A percentile compares a stretch with the other conserved stretches of the same genome.
Conservation (phyloP, 2,888 invertebrate species). For the Clitarchus hookeri region DNA sequence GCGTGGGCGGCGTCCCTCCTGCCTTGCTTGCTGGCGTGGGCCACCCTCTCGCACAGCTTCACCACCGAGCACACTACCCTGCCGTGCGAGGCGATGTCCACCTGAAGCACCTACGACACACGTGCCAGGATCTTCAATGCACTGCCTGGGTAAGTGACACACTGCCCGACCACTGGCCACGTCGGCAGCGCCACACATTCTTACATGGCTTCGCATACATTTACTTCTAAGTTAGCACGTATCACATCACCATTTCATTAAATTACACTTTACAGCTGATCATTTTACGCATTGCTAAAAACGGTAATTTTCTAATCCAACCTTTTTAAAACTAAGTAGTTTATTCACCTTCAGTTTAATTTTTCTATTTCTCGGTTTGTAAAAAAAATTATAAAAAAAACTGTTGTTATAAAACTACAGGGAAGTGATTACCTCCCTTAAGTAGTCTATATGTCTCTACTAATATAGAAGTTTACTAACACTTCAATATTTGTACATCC, state of each 20-base stretch:
- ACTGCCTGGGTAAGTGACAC: background rate
- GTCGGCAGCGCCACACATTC: too few relatives aligned
- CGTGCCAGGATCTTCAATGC: slow-evolving; percentile 38
- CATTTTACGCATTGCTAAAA: background rate
- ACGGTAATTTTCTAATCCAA: too few relatives aligned
- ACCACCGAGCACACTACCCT: slow-evolving; percentile 80
- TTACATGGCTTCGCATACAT: background rate
- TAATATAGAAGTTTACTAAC: too few relatives aligned
- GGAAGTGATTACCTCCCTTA: too few relatives aligned
- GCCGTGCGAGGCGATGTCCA: slow-evolving; percentile 90
- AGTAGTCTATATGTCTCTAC: too few relatives aligned
- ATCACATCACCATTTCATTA: background rate
- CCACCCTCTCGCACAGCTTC: slow-evolving; percentile 68
- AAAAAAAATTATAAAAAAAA: too few relatives aligned
- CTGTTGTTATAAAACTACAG: too few relatives aligned
- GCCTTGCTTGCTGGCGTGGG: slow-evolving; percentile 38
- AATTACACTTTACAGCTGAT: background rate
- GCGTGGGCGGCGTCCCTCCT: slow-evolving; percentile 47
- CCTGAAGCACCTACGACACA: slow-evolving; percentile 80
- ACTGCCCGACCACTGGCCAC: too few relatives aligned
- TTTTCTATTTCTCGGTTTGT: too few relatives aligned
- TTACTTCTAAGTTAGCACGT: background rate
- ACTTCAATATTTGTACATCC: too few relatives aligned
- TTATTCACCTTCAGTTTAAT: too few relatives aligned
- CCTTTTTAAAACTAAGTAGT: too few relatives aligned